Evolutionary conservation across 1,140 invertebrate species (phyloP).

Genomic region (Conopomorpha cramerella): DNA sequence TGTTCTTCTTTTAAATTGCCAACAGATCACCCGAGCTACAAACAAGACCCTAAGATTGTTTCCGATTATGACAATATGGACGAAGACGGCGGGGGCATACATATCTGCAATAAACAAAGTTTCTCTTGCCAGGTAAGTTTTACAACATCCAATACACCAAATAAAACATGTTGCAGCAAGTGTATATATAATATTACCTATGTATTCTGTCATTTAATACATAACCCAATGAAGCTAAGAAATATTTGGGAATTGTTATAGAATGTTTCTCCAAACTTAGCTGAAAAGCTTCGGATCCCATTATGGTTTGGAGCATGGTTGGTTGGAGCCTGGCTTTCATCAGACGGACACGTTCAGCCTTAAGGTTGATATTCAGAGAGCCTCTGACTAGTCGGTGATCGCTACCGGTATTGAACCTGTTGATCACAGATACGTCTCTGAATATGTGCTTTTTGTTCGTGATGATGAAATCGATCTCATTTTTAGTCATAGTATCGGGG

Average conservation of each 20-base stretch:
- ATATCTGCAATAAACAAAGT: conserved; percentile 27
- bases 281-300: too few relatives aligned
- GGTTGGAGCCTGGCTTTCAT: too few relatives aligned
- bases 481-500: too few relatives aligned
- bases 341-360: too few relatives aligned
- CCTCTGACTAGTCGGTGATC: too few relatives aligned
- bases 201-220: neutral
- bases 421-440: too few relatives aligned
- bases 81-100: conserved; percentile 26
- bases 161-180: neutral
- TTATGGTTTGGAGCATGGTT: too few relatives aligned
- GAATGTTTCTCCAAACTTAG: too few relatives aligned
- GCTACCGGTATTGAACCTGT: too few relatives aligned
- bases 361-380: too few relatives aligned
- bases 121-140: conserved; percentile 38
- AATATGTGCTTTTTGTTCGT: too few relatives aligned
- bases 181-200: neutral
- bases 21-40: conserved; percentile 11
- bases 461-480: too few relatives aligned
- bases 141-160: neutral
- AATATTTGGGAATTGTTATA: neutral
- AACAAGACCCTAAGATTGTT: conserved; percentile 14
- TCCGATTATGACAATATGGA: conserved; percentile 19
- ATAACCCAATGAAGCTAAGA: neutral
- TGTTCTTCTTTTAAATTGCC: neutral